Evolutionary conservation across 2,888 invertebrate genomes (phyloP), one percentile per base, ranked within the genome.

Genomic region (Abrostola tripartita): DNA sequence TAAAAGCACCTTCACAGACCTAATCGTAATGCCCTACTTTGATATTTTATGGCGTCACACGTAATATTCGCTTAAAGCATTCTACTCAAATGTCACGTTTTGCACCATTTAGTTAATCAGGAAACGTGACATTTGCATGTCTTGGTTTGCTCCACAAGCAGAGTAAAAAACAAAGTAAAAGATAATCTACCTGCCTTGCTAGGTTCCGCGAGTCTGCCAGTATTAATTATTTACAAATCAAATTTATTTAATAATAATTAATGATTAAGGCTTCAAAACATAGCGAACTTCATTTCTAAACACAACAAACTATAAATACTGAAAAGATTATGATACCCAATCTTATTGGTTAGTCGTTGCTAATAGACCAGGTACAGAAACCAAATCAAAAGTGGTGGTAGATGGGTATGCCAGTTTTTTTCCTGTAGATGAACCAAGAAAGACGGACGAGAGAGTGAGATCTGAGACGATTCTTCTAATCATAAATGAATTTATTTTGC

Each of bases 61-160:
- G 12, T 51, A 12, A 58, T 67, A 47, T 64, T 68, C 56, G 51
- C 74, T 61, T 68, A 63, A 74, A 70, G 49, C 53, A 37, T 61
- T 61, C 61, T 63, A 57, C 63, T 70, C 52, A 74, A 81, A 83
- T 82, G 78, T 79, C 85, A 82, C 78, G 84, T 81, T 76, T 68
- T 61, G 69, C 66, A 54, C 61, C 61, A 70, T 74, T 79, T 71
- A 41, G 41, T 51, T 67, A 60, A 74, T 71, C 74, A 66, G 68
- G 65, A 65, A 79, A 84, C 83, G 76, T 83, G 79, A 83, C 76
- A 80, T 79, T 81, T 80, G 65, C 55, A 63, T 50, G 65, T 65
- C 65, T 64, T 63, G 68, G 55, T 71, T 61, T 57, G 44, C 52
- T 63, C 54, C 55, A 74, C 52, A 80, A 65, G 49, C 59, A 44